phyloP scores from a whole-genome alignment of 1,140 invertebrate species.

The Pachypeltis micranthus region DNA sequence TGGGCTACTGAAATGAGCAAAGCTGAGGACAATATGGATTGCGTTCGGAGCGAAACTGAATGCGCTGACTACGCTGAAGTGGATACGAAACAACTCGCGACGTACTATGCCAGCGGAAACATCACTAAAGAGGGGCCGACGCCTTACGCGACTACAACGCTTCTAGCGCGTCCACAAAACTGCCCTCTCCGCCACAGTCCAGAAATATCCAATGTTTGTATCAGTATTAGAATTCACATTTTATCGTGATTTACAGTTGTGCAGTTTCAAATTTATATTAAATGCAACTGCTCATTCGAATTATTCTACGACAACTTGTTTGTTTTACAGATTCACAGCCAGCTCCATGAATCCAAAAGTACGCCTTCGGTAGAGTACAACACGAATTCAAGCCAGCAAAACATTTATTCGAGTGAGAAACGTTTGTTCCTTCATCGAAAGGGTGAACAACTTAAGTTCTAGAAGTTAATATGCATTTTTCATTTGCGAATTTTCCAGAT shows the following conservation, averaged over 20 bases:
- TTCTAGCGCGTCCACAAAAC: slow-evolving; percentile 34
- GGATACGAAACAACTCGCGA: slow-evolving; percentile 57
- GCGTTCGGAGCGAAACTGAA: slow-evolving; percentile 29
- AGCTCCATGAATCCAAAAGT: slow-evolving; percentile 19
- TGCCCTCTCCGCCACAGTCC: slow-evolving; percentile 21
- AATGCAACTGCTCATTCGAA: too few relatives aligned
- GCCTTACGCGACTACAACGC: slow-evolving; percentile 72
- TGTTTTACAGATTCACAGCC: slow-evolving; percentile 14
- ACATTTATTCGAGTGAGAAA: slow-evolving; percentile 19
- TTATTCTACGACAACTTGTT: not conserved
- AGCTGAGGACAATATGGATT: slow-evolving; percentile 37
- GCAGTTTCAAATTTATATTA: too few relatives aligned
- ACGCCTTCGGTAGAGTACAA: slow-evolving; percentile 19
- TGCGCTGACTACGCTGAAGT: slow-evolving; percentile 63
- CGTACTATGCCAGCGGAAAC: slow-evolving; percentile 52
- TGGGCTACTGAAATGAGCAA: slow-evolving; percentile 51
- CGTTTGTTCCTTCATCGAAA: too few relatives aligned
- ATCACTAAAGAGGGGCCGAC: slow-evolving; percentile 54
- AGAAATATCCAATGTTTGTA: slow-evolving; percentile 20
- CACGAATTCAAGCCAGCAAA: slow-evolving; percentile 19
- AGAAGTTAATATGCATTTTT: not conserved
- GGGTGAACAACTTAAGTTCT: too few relatives aligned
- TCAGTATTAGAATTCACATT: too few relatives aligned
- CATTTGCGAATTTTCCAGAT: slow-evolving; percentile 6
- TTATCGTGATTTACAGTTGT: too few relatives aligned